These are phyloP conservation scores for Gallinago paraguaiae DNA, from an alignment of 2,113 vertebrate species.

Conservation along the genomic window DNA sequence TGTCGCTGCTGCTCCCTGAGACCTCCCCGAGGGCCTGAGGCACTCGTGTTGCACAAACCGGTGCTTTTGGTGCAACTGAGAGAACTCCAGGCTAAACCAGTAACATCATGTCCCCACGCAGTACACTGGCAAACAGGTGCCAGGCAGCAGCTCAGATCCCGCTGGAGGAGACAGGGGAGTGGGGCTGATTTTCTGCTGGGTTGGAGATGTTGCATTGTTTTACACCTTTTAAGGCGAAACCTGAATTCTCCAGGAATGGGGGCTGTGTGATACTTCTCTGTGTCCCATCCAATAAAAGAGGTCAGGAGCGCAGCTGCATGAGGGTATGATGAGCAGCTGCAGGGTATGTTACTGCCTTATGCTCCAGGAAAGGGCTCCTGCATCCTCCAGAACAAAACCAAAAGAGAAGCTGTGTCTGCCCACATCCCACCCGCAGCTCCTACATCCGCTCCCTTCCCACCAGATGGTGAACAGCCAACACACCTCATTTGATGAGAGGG, in stretches of 20 bases:
- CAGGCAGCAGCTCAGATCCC: background rate
- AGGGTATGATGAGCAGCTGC: background rate
- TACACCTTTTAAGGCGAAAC: background rate
- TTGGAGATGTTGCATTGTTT: background rate
- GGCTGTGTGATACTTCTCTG: too few relatives aligned
- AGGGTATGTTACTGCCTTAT: background rate
- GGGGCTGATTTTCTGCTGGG: background rate
- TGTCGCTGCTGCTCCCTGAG: background rate
- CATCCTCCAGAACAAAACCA: background rate
- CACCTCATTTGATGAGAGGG: background rate
- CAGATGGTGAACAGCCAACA: too few relatives aligned
- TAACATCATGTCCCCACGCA: accelerated
- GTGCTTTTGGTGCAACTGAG: background rate
- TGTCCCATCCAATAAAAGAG: background rate
- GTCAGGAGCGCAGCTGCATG: background rate
- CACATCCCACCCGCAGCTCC: accelerated
- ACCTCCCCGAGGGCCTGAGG: background rate
- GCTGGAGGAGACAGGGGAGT: too few relatives aligned
- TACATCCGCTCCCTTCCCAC: too few relatives aligned
- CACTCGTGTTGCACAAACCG: too few relatives aligned
- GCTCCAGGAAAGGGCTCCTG: accelerated
- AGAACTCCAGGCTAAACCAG: background rate
- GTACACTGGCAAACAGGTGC: background rate
- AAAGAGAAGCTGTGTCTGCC: background rate
- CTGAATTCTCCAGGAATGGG: background rate